Conservation (phyloP, 2,113 vertebrate species). For the Myocastor coypus region DNA sequence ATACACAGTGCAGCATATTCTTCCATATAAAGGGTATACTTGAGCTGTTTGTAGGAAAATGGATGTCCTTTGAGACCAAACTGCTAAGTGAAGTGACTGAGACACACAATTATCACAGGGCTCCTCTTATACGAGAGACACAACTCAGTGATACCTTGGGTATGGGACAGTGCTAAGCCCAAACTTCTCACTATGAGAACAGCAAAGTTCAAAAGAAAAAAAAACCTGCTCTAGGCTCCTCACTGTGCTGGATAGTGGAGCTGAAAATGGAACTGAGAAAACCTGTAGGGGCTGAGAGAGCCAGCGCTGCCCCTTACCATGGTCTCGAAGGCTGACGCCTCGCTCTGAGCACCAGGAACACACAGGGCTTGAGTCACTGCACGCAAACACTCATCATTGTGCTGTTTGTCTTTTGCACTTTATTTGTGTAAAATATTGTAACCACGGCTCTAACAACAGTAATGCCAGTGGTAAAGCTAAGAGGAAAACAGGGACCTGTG, state of each 20-base stretch:
- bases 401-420: neutral
- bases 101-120: neutral
- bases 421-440: neutral
- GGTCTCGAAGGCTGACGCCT: neutral
- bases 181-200: neutral
- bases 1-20: neutral
- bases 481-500: neutral
- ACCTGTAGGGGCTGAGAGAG: neutral
- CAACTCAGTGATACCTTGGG: neutral
- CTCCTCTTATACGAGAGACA: neutral
- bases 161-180: neutral
- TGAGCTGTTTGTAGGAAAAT: neutral
- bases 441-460: neutral
- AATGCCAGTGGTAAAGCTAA: neutral
- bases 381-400: neutral
- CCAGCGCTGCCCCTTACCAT: neutral
- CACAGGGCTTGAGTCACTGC: neutral
- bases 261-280: neutral
- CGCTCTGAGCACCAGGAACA: neutral
- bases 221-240: neutral
- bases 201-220: neutral
- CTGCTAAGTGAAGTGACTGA: neutral
- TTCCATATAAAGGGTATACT: neutral
- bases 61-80: neutral
- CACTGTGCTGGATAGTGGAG: neutral